phyloP scores from a whole-genome alignment of 1,140 invertebrate species.

The Sinella curviseta region DNA sequence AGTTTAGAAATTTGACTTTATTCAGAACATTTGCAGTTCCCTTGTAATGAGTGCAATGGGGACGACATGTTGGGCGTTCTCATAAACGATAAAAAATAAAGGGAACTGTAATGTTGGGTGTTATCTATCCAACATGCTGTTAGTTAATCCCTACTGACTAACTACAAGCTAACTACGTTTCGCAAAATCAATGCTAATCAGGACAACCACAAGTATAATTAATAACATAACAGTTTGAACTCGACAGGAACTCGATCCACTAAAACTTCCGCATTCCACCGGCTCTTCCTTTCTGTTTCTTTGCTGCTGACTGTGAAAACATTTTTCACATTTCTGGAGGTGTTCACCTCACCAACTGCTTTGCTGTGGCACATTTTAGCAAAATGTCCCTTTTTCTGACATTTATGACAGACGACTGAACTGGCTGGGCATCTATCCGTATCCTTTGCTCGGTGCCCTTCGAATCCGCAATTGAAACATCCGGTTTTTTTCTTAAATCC shows the following conservation, averaged over 20 bases:
- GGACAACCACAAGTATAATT: no score
- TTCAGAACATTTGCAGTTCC: no score
- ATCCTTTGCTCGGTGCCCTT: background rate
- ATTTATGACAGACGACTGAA: background rate
- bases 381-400: constrained; percentile 18
- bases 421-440: constrained; percentile 31
- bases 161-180: no score
- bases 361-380: constrained; percentile 18
- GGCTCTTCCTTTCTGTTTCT: background rate
- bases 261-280: constrained; percentile 16
- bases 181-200: no score
- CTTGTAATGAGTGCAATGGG: no score
- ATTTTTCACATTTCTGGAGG: background rate
- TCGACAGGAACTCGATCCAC: background rate
- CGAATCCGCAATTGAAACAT: background rate
- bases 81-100: no score
- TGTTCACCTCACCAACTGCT: background rate
- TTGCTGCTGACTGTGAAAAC: background rate
- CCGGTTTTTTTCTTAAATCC: background rate
- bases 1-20: no score
- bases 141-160: no score
- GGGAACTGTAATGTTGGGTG: no score
- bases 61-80: no score
- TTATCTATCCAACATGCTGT: no score
- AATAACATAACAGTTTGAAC: constrained; percentile 23